A percentile compares a stretch with the other conserved stretches of the same genome.
Conservation (phyloP, 2,888 invertebrate species). For the Caenorhabditis imperialis region DNA sequence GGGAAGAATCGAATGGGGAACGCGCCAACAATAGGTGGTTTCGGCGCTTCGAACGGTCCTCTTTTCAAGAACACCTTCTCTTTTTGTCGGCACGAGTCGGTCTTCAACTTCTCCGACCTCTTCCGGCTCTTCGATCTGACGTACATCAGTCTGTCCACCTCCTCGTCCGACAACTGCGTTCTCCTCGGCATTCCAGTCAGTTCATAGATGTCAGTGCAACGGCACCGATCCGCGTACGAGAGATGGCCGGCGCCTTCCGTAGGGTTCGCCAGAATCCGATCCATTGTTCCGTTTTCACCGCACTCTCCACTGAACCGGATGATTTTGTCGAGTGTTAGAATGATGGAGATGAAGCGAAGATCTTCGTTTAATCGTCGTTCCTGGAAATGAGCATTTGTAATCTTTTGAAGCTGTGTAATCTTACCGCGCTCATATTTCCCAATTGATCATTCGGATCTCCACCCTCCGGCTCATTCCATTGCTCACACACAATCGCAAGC, state of each 20-base stretch:
- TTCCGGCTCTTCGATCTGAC: background rate
- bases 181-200: constrained; percentile 29
- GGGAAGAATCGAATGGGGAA: constrained; percentile 22
- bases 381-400: constrained; percentile 1
- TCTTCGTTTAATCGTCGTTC: constrained; percentile 36
- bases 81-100: background rate
- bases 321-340: constrained; percentile 45
- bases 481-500: constrained; percentile 50
- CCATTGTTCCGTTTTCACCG: background rate
- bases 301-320: constrained; percentile 24
- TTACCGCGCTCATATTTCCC: constrained; percentile 27
- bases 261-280: background rate
- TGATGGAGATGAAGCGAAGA: constrained; percentile 32
- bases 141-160: background rate
- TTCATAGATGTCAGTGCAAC: constrained; percentile 25
- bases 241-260: background rate
- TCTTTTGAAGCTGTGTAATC: background rate
- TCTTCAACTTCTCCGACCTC: constrained; percentile 5
- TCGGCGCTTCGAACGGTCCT: constrained; percentile 9
- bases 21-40: constrained; percentile 20
- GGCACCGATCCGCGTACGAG: constrained; percentile 24
- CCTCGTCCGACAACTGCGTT: background rate
- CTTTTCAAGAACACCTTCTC: background rate
- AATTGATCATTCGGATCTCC: constrained; percentile 27
- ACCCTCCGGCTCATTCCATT: constrained; percentile 56